Base-by-base conservation (phyloP, 53 echinoderm and acorn worm genomes). In the Echinarachnius parma region DNA sequence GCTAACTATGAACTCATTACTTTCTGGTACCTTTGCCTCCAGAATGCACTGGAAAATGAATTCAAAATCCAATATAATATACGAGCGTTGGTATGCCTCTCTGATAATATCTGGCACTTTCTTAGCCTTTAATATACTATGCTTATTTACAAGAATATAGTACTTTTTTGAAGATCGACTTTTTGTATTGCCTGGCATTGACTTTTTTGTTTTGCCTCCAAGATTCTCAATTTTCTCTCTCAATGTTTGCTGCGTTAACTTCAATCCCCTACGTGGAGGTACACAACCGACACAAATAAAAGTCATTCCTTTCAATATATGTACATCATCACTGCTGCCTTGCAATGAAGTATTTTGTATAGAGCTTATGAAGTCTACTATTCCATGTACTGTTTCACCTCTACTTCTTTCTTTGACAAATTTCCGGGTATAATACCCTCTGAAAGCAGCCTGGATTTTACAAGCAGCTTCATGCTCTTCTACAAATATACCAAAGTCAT, bases 361-460 rank as follows among this genome's bases (percentile, higher is more conserved):
- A 44, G 45, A 44, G 45, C 45, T 44, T 44, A 44, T 44, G 45
- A 14, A 44, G 45, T 44, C 45, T 44, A 16, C 11, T 14, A 44
- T 2, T 44, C 45, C 45, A 44, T 44, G 45, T 11, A 44, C 45
- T 44, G 45, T 44, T 44, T 44, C 45, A 44, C 45, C 45, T 44
- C 45, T 44, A 44, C 2, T 44, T n/a, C n/a, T n/a, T n/a, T n/a
- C n/a, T n/a, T n/a, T n/a, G n/a, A n/a, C n/a, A n/a, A n/a, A n/a
- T n/a, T n/a, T n/a, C n/a, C n/a, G n/a, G n/a, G n/a, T n/a, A n/a
- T n/a, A n/a, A n/a, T n/a, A n/a, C n/a, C n/a, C n/a, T n/a, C n/a
- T n/a, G n/a, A n/a, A n/a, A n/a, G n/a, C n/a, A n/a, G 76, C 39
- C 49, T 81, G 81, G 48, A 81, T 81, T 29, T 15, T 74, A 15